Evolutionary conservation across 1,140 invertebrate species (phyloP).

Genomic region (Hyles vespertilio): DNA sequence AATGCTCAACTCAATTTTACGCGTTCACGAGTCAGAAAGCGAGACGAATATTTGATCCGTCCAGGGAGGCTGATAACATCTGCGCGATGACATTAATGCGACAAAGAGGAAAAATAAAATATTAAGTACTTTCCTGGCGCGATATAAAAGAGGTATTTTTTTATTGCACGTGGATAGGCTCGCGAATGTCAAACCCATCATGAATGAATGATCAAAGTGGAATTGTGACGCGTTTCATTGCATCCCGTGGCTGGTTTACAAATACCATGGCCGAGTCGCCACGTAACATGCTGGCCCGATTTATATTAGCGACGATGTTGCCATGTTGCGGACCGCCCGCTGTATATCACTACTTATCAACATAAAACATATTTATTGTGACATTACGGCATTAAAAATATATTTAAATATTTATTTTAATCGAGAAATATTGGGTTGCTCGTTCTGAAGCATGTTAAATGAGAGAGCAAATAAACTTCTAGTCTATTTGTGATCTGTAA

Average conservation of each 20-base stretch:
- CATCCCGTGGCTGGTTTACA: constrained; percentile 6
- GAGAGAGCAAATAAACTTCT: too few relatives aligned
- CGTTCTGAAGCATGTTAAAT: too few relatives aligned
- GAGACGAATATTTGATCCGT: constrained; percentile 54
- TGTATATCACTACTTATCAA: background rate
- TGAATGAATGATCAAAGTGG: constrained; percentile 39
- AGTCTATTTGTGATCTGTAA: too few relatives aligned
- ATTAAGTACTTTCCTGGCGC: background rate
- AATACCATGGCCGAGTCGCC: constrained; percentile 2
- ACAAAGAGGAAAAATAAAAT: constrained; percentile 33
- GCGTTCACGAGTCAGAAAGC: constrained; percentile 49
- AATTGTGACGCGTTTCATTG: constrained; percentile 25
- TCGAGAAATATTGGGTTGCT: too few relatives aligned
- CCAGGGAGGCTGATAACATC: constrained; percentile 52
- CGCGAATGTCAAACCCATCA: constrained; percentile 17
- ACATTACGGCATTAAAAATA: too few relatives aligned
- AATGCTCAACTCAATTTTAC: constrained; percentile 63
- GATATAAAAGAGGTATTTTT: constrained; percentile 1
- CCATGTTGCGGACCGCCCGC: background rate
- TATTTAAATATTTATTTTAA: too few relatives aligned
- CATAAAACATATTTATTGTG: too few relatives aligned
- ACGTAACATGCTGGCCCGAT: background rate
- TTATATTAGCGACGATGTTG: background rate
- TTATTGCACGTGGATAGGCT: constrained; percentile 6
- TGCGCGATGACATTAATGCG: constrained; percentile 57